phyloP scores from a whole-genome alignment of 2,113 vertebrate species.

The Lycocorax pyrrhopterus region DNA sequence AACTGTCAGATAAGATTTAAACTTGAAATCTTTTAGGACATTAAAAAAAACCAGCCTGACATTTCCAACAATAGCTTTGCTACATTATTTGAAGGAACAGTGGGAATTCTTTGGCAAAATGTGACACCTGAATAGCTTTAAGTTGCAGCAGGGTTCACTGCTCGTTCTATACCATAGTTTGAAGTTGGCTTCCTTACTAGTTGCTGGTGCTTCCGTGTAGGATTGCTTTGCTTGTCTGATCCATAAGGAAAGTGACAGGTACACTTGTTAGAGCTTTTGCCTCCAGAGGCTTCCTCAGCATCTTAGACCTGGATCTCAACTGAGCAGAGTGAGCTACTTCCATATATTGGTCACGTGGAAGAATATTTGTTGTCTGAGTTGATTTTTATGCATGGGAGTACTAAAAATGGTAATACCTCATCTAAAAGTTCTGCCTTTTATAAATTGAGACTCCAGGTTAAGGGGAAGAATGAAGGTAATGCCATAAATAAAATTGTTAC shows the following conservation, averaged over 20 bases:
- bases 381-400: not conserved
- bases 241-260: not conserved
- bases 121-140: conserved; percentile 1
- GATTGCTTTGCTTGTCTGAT: conserved; percentile 5
- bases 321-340: not conserved
- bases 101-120: conserved; percentile 20
- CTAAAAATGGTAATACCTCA: not conserved
- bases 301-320: not conserved
- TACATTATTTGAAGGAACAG: conserved; percentile 50
- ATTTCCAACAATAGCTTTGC: conserved; percentile 63
- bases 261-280: conserved; percentile 1
- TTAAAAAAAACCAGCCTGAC: conserved; percentile 56
- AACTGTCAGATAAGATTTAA: not conserved
- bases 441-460: not conserved
- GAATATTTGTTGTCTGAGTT: not conserved
- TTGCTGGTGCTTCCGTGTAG: not conserved
- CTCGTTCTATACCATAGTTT: not conserved
- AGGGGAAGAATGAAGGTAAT: not conserved
- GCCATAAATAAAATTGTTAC: not conserved
- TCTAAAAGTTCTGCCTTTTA: not conserved
- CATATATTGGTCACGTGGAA: not conserved
- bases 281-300: conserved; percentile 10
- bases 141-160: not conserved
- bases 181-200: not conserved
- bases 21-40: conserved; percentile 62